Evolutionary conservation across 2,888 invertebrate species (phyloP), one percentile per base, ranked within the genome.

Genomic region (Euphydryas editha): DNA sequence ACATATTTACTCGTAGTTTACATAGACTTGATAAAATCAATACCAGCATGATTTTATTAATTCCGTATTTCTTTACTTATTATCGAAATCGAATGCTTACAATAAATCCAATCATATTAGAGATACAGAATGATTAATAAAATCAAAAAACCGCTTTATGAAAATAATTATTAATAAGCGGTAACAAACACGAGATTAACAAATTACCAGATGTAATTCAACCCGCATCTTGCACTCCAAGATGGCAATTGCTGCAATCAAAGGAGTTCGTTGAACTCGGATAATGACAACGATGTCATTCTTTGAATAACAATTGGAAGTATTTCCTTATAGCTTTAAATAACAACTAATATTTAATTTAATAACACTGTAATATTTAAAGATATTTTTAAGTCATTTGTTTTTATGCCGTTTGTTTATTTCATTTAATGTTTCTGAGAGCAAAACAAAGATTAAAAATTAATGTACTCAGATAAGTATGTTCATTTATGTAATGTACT

Each of bases 231-330:
- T 24, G 24, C 24, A 20, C 49, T 46, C 11, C 47, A 24, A 21
- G 49, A 51, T 47, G n/a, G 21, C 17, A 17, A 37, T 56, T 20
- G 37, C 39, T 57, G 56, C 62, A 56, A 62, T 62, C 47, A 62
- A 44, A 37, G 62, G 17, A 57, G 62, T 24, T 56, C 37, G 37
- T 17, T 62, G 62, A 56, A 37, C 62, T 21, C 47, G 37, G 37
- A 20, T 46, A 56, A 44, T 56, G 56, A 62, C 61, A 8, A 30
- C 30, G 20, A 42, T n/a, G 15, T n/a, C 30, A 55, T 20, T 15
- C 11, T 57, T 36, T 55, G 21, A 47, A 39, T 24, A 24, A 51
- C 47, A 62, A 62, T 57, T 57, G 24, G 17, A 57, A 20, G 15
- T 24, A n/a, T 24, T 51, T 24, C 24, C 15, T 51, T 24, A 8